Conservation (phyloP, 2,888 invertebrate genomes). For the Rhingia rostrata region DNA sequence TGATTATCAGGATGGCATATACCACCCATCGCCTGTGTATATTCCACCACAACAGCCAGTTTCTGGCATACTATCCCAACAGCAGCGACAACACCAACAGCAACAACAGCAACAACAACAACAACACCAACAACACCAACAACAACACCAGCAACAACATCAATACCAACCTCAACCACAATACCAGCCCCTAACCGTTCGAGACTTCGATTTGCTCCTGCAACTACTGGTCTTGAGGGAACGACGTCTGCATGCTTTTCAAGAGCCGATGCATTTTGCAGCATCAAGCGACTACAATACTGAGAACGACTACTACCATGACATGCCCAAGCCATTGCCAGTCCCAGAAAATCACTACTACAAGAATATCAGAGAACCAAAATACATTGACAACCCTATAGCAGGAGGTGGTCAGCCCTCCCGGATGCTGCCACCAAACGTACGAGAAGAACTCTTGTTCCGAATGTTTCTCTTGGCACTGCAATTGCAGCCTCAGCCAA, state of each 20-base stretch:
- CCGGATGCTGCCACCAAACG: slow-evolving; percentile 85
- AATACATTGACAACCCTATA: slow-evolving; percentile 82
- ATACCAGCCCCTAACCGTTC: slow-evolving; percentile 88
- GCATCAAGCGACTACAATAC: slow-evolving; percentile 34
- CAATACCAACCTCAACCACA: slow-evolving; percentile 77
- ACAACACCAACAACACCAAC: slow-evolving; percentile 83
- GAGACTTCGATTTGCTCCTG: slow-evolving; percentile 87
- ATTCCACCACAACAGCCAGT: slow-evolving; percentile 59
- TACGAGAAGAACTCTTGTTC: slow-evolving; percentile 88
- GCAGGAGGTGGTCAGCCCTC: slow-evolving; percentile 75
- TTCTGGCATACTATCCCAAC: slow-evolving; percentile 61
- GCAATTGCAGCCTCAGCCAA: slow-evolving; percentile 86
- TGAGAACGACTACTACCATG: slow-evolving; percentile 54
- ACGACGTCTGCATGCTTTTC: slow-evolving; percentile 84
- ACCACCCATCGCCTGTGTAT: slow-evolving; percentile 78
- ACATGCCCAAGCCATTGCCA: slow-evolving; percentile 32
- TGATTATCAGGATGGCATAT: slow-evolving; percentile 81
- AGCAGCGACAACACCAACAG: slow-evolving; percentile 71
- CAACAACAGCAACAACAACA: slow-evolving; percentile 85
- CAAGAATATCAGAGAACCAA: slow-evolving; percentile 66
- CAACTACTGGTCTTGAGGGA: slow-evolving; percentile 87
- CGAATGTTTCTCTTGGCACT: slow-evolving; percentile 90
- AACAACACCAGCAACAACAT: slow-evolving; percentile 75
- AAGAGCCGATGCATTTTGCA: slow-evolving; percentile 76
- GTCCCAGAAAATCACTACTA: slow-evolving; percentile 71